Conservation (phyloP, 2,113 vertebrate species). For the Oncorhynchus mykiss region DNA sequence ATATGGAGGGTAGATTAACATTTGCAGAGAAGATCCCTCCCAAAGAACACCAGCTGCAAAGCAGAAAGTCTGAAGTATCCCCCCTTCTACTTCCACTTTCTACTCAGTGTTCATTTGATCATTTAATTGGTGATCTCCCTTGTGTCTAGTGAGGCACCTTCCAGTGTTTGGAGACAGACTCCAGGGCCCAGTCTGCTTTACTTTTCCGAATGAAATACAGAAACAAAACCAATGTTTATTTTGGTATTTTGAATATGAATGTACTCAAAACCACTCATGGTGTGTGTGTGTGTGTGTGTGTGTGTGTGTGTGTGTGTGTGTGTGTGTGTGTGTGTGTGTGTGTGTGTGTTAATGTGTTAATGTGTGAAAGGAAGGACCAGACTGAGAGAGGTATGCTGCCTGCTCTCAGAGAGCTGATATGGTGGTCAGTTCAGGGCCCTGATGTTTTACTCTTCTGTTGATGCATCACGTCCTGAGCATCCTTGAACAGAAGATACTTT, state of each 20-base stretch:
- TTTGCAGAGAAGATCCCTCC: conserved; percentile 63
- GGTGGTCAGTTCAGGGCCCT: neutral
- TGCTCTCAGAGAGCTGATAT: neutral
- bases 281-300: neutral
- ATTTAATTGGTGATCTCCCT: conserved; percentile 44
- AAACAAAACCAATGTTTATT: conserved; percentile 20
- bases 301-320: neutral
- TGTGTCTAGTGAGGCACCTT: conserved; percentile 27
- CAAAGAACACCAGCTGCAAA: conserved; percentile 73
- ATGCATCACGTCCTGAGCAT: no score
- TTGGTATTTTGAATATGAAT: conserved; percentile 25
- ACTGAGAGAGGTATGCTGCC: neutral
- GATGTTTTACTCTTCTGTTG: no score
- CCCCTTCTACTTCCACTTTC: conserved; percentile 47
- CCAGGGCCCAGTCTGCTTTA: conserved; percentile 19
- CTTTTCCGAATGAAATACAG: conserved; percentile 32
- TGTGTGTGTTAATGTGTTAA: neutral
- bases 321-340: neutral
- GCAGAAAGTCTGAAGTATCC: conserved; percentile 36
- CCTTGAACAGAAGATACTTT: neutral
- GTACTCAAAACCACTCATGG: conserved; percentile 10
- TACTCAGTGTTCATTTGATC: conserved; percentile 53
- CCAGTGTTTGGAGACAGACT: conserved; percentile 39
- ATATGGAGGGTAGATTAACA: conserved; percentile 71
- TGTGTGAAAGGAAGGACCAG: neutral